phyloP scores from a whole-genome alignment of 2,113 vertebrate genomes.

The Dipodomys ordii region DNA sequence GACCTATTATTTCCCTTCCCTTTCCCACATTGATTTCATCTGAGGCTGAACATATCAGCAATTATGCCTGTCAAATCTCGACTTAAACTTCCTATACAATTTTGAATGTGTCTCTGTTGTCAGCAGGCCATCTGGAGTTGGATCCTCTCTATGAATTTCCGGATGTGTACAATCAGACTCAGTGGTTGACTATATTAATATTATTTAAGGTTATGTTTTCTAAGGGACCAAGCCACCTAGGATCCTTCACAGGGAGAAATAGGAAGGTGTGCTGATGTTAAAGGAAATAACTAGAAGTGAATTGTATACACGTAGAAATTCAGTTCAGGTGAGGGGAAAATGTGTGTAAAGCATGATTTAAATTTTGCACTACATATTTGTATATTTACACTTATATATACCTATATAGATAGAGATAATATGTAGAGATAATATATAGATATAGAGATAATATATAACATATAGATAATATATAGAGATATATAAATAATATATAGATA shows the following conservation, averaged over 20 bases:
- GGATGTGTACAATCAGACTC: background rate
- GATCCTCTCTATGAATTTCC: background rate
- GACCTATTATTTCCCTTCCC: slow-evolving; percentile 50
- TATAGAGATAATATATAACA: too few relatives aligned
- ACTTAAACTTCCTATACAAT: slow-evolving; percentile 25
- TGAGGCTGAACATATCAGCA: slow-evolving; percentile 65
- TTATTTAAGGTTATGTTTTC: background rate
- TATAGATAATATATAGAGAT: too few relatives aligned
- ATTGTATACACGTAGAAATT: background rate
- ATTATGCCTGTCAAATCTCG: slow-evolving; percentile 52
- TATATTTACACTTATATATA: too few relatives aligned
- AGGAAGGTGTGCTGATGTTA: background rate
- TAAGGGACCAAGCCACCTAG: background rate
- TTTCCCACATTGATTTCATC: slow-evolving; percentile 37
- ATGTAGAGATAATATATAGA: too few relatives aligned
- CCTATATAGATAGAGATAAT: too few relatives aligned
- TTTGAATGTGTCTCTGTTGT: slow-evolving; percentile 39
- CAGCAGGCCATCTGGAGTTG: slow-evolving; percentile 11
- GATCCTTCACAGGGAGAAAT: slow-evolving; percentile 2
- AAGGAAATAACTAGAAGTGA: slow-evolving; percentile 1
- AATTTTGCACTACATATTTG: background rate
- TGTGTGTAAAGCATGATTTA: background rate
- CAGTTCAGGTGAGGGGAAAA: background rate
- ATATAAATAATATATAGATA: too few relatives aligned
- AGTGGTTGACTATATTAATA: background rate